A percentile compares a stretch with the other conserved stretches of the same genome.
Evolutionary conservation across 2,888 invertebrate genomes (phyloP).

Genomic region (Agrotis exclamationis): DNA sequence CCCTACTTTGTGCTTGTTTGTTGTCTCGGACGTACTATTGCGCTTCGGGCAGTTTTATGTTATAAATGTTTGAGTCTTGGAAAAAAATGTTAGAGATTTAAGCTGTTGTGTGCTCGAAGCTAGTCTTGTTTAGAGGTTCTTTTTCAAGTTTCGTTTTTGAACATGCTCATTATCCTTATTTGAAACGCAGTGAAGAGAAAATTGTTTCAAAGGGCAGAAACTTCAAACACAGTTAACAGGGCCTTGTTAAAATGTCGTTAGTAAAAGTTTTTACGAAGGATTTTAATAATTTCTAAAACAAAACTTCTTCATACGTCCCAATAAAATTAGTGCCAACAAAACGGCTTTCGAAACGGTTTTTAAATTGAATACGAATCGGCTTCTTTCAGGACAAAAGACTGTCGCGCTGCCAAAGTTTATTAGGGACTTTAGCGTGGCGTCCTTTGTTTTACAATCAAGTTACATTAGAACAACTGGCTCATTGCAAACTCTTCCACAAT

Average conservation of each 20-base stretch:
- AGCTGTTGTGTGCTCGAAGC: conserved; percentile 8
- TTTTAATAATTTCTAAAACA: conserved; percentile 20
- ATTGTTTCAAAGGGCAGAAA: background rate
- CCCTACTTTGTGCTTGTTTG: conserved; percentile 35
- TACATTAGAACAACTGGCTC: conserved; percentile 80
- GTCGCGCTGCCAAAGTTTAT: conserved; percentile 80
- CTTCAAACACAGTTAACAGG: conserved; percentile 2
- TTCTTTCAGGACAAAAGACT: conserved; percentile 84
- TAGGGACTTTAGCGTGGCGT: conserved; percentile 70
- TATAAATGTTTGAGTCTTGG: conserved; percentile 6
- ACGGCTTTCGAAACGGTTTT: conserved; percentile 60
- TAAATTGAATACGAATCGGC: conserved; percentile 73
- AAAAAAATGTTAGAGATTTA: conserved; percentile 16
- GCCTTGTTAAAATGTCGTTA: background rate
- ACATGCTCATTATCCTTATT: conserved; percentile 1
- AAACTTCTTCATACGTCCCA: conserved; percentile 29
- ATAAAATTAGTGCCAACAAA: conserved; percentile 55
- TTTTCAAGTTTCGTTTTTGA: background rate
- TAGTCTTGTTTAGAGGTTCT: background rate
- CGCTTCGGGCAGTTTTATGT: conserved; percentile 23
- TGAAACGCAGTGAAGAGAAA: background rate
- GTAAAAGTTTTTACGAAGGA: conserved; percentile 11
- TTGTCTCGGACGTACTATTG: conserved; percentile 22
- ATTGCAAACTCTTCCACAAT: conserved; percentile 78
- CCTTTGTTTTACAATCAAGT: conserved; percentile 86